Evolutionary conservation across 2,888 invertebrate species (phyloP), one percentile per base, ranked within the genome.

Genomic region (Meiosimyza decipiens): DNA sequence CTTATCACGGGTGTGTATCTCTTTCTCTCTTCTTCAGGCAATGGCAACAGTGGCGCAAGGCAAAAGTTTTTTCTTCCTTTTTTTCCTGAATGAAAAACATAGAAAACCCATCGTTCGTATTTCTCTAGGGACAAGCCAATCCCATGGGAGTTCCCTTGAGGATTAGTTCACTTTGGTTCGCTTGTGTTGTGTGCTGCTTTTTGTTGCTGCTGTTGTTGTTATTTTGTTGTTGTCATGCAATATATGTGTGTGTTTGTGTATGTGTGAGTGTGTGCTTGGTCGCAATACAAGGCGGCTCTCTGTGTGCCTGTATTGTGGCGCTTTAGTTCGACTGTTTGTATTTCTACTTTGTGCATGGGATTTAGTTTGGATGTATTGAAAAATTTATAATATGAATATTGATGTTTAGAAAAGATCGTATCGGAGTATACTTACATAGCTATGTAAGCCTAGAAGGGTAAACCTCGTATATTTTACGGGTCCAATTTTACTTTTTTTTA

Each of bases 61-160:
- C 57, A 28, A 22, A 60, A 60, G 15, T 13, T 11, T 51, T n/a
- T 12, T 67, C 52, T 67, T n/a, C 7, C 33, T n/a, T 67, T 22
- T 67, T 67, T 6, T 13, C 60, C 64, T 70, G 52, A 65, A 63
- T 57, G 76, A 80, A 84, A 85, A 81, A 86, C 85, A 85, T 83
- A 85, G 85, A 86, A 86, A 86, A 86, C 83, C 86, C 86, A 86
- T 86, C 85, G 85, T 85, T 82, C 83, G 84, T 83, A 86, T 86
- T 85, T 85, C 86, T 86, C 87, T 74, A 79, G 87, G 85, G 87
- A 85, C 80, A 82, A 80, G 80, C 80, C 82, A 84, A 84, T 86
- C 86, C 86, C 86, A 79, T 76, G 82, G 85, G 87, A 81, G 79
- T 80, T 80, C 72, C 80, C 82, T 74, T 77, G 77, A 81, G 82